Evolutionary conservation across 1,140 invertebrate genomes (phyloP).

Genomic region (Lucilia cuprina): DNA sequence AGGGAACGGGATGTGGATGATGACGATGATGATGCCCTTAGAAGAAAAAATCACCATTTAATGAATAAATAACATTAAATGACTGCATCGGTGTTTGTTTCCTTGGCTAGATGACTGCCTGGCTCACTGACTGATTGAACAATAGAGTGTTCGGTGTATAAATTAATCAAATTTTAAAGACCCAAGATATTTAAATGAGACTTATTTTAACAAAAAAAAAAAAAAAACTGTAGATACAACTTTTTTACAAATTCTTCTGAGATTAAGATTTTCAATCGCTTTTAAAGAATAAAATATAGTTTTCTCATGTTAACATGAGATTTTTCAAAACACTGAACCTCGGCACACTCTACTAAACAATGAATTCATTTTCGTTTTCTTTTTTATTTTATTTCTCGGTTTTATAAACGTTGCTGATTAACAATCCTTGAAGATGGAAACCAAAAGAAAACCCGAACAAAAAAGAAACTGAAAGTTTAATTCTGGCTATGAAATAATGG

Average conservation of each 20-base stretch:
- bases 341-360: background rate
- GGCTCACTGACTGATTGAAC: too few relatives aligned
- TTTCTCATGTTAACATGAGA: too few relatives aligned
- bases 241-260: too few relatives aligned
- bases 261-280: too few relatives aligned
- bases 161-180: too few relatives aligned
- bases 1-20: background rate
- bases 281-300: too few relatives aligned
- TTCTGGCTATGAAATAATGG: background rate
- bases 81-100: background rate
- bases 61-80: constrained; percentile 20
- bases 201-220: too few relatives aligned
- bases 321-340: too few relatives aligned
- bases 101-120: background rate
- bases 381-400: background rate
- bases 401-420: background rate
- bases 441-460: background rate
- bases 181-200: too few relatives aligned
- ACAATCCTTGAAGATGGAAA: background rate
- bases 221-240: too few relatives aligned
- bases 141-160: too few relatives aligned
- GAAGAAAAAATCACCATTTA: background rate
- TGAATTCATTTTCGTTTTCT: background rate
- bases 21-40: background rate
- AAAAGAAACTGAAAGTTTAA: background rate